Conservation (phyloP, 1,140 invertebrate genomes). For the Pinna nobilis region DNA sequence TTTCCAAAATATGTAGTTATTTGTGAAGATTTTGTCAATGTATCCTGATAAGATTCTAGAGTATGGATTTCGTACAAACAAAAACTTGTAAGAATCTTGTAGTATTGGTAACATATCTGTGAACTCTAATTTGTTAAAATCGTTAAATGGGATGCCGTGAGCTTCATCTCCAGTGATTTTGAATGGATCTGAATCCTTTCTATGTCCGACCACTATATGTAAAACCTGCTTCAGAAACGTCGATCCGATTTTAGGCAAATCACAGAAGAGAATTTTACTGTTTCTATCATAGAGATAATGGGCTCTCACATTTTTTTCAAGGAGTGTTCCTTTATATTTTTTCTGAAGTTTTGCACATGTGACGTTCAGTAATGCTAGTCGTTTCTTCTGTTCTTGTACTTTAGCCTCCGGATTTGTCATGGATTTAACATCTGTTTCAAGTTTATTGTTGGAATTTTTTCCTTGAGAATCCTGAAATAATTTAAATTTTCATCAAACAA, state of each 20-base stretch:
- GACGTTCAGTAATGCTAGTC: no score
- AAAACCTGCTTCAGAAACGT: constrained; percentile 15
- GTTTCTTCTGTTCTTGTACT: no score
- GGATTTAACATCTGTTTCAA: no score
- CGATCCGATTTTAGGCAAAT: constrained; percentile 6
- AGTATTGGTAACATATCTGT: background rate
- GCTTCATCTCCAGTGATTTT: constrained; percentile 79
- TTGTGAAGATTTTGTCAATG: constrained; percentile 38
- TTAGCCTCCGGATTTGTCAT: no score
- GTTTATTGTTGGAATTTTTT: no score
- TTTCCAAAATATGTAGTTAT: constrained; percentile 25
- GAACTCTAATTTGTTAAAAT: background rate
- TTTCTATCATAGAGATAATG: constrained; percentile 9
- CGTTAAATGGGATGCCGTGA: constrained; percentile 54
- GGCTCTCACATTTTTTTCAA: background rate
- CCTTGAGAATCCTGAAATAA: no score
- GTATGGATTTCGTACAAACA: no score
- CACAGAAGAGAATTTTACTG: constrained; percentile 10
- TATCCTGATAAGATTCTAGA: constrained; percentile 37
- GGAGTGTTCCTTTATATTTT: background rate
- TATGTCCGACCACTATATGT: constrained; percentile 4
- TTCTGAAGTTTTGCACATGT: no score
- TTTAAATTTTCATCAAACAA: no score
- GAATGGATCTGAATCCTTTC: constrained; percentile 69
- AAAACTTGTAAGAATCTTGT: constrained; percentile 6